Conservation (phyloP, 2,888 invertebrate genomes). For the Schizaphis graminum region DNA sequence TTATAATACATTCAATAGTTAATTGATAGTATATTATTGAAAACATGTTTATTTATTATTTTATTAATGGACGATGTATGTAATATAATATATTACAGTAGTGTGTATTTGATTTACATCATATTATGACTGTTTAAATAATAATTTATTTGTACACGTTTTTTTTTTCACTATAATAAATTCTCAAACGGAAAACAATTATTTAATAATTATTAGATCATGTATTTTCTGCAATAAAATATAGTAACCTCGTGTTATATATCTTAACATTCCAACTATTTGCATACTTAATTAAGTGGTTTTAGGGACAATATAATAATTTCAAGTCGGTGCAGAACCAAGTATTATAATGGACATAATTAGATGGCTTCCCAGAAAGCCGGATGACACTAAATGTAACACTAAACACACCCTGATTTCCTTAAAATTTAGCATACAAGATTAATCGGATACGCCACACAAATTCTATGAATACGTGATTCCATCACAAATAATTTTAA, state of each 20-base stretch:
- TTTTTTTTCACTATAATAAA: not conserved
- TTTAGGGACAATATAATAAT: not conserved
- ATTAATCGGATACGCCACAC: slow-evolving; percentile 9
- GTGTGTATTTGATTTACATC: no score
- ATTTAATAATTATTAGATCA: not conserved
- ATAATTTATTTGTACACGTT: no score
- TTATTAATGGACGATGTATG: not conserved
- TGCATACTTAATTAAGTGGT: not conserved
- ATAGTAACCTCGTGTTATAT: not conserved
- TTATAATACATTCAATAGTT: not conserved
- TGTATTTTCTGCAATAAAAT: no score
- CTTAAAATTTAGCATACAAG: not conserved
- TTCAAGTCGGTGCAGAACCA: not conserved
- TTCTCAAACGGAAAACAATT: not conserved
- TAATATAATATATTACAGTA: not conserved
- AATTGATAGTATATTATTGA: not conserved
- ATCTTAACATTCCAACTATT: not conserved
- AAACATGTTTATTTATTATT: not conserved
- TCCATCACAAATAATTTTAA: not conserved
- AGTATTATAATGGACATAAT: not conserved
- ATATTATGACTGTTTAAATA: no score
- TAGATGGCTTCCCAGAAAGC: not conserved
- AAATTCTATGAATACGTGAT: not conserved
- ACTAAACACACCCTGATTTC: not conserved
- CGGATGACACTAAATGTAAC: not conserved